Evolutionary conservation across 2,797 vertebrate species (phyloP), one percentile per base, ranked within the genome.

Genomic region (Sylvia borin): DNA sequence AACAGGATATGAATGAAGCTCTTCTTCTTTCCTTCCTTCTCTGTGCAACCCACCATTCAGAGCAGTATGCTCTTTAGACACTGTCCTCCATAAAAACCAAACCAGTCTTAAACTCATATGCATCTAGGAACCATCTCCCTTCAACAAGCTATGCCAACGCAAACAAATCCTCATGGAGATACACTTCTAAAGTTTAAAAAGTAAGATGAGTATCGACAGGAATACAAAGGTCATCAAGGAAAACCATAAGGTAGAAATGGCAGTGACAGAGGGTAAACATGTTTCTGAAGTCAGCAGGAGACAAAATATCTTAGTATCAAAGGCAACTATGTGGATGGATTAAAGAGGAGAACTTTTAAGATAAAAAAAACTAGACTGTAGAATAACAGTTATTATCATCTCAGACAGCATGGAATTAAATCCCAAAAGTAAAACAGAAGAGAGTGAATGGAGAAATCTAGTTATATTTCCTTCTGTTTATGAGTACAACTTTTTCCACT

Each of bases 1-100:
- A 76, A 67, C 2, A 76, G 19, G 10, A 27, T 3, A 3, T 10
- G 17, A 43, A 68, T 47, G 27, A 16, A 47, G 21, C 14, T 72
- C 36, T 81, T 66, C 22, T 74, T 34, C 22, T 72, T 68, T 20
- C 36, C 18, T 48, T 78, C 29, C 55, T 65, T 74, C 31, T 76
- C 27, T 2, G 2, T 0, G 0, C 13, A 42, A 54, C 51, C 29
- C 13, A 50, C 7, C 22, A 53, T 21, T 75, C 54, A 55, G 32
- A 73, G 40, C 8, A 72, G 47, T 31, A 25, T 10, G 16, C 10
- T 54, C 58, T 79, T 64, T 20, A 11, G 51, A 77, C 32, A 22
- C 14, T 10, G 10, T 34, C 11, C 14, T 74, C 50, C 40, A 34
- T 24, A 54, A 85, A 82, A 65, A 7, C 2, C 20, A 10, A 91